Evolutionary conservation across 64 coral and sea anemone genomes (phyloP), one percentile per base, ranked within the genome.

Genomic region (Catalaphyllia jardinei): DNA sequence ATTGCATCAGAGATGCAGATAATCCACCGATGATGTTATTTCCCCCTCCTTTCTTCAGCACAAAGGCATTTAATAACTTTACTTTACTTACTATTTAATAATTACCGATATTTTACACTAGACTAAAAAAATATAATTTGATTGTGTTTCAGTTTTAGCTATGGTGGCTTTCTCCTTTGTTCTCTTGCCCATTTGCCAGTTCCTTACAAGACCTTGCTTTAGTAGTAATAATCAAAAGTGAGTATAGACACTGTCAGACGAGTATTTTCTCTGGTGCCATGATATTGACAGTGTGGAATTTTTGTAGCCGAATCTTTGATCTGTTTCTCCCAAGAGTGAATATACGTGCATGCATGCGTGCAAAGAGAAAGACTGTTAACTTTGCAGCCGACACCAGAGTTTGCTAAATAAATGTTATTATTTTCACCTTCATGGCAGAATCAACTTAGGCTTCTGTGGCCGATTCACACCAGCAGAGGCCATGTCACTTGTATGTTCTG

Each of bases 141-240:
- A 69, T 60, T 76, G 11, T 80, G 2, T 88, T 86, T 67, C 89
- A 98, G 96, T 94, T 87, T 88, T 98, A 77, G 96, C 93, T 14
- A 98, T 88, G 67, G 90, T 98, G 67, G 96, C 96, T 54, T 98
- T 98, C 72, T 98, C 96, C 0, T 98, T 98, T 89, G 87, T 98
- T 74, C 85, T 98, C 35, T 77, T 98, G 67, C 96, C 96, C 59
- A 62, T 98, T 20, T 98, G 96, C 74, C 96, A 98, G 83, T 77
- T 87, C 50, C 71, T 98, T 39, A 88, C 86, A 73, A 92, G 67
- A 35, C 97, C 97, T 0, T 95, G 94, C 83, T 87, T 71, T 51
- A 74, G 76, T 31, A 93, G 77, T 42, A 90, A 72, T 50, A 93
- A 91, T 38, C 77, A 84, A 94, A 99, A 95, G 94, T 95, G 90